A percentile compares a stretch with the other conserved stretches of the same genome.
Evolutionary conservation across 2,888 invertebrate genomes (phyloP).

Genomic region (Microctonus brassicae): DNA sequence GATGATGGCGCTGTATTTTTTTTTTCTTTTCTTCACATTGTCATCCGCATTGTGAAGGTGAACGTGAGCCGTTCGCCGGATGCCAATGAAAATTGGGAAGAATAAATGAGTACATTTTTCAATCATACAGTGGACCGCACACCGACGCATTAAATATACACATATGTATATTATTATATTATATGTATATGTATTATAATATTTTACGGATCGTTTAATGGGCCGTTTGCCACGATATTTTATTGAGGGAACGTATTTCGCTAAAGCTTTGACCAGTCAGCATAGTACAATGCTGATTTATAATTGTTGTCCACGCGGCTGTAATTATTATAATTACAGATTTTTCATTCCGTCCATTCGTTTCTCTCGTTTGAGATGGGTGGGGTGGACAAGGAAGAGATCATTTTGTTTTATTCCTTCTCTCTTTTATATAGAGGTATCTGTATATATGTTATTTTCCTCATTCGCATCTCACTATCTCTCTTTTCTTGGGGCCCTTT

Average conservation of each 20-base stretch:
- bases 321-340: slow-evolving; percentile 66
- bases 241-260: slow-evolving; percentile 54
- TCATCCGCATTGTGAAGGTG: slow-evolving; percentile 46
- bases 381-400: slow-evolving; percentile 23
- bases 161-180: slow-evolving; percentile 11
- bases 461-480: slow-evolving; percentile 30
- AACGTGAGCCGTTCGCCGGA: slow-evolving; percentile 26
- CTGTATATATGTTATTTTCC: slow-evolving; percentile 21
- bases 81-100: slow-evolving; percentile 51
- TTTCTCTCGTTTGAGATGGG: not conserved
- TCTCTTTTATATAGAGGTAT: slow-evolving; percentile 21
- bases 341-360: slow-evolving; percentile 56
- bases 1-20: slow-evolving; percentile 36
- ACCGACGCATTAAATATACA: slow-evolving; percentile 25
- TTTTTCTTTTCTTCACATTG: slow-evolving; percentile 43
- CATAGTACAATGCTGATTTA: slow-evolving; percentile 66
- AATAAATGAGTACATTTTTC: slow-evolving; percentile 49
- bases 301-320: slow-evolving; percentile 60
- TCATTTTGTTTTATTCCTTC: slow-evolving; percentile 31
- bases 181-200: slow-evolving; percentile 11
- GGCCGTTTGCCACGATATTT: slow-evolving; percentile 44
- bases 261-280: slow-evolving; percentile 42
- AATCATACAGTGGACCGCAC: slow-evolving; percentile 41
- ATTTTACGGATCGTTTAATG: slow-evolving; percentile 26
- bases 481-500: slow-evolving; percentile 44